Evolutionary conservation across 2,888 invertebrate genomes (phyloP).

Genomic region (Cylindroiulus punctatus): DNA sequence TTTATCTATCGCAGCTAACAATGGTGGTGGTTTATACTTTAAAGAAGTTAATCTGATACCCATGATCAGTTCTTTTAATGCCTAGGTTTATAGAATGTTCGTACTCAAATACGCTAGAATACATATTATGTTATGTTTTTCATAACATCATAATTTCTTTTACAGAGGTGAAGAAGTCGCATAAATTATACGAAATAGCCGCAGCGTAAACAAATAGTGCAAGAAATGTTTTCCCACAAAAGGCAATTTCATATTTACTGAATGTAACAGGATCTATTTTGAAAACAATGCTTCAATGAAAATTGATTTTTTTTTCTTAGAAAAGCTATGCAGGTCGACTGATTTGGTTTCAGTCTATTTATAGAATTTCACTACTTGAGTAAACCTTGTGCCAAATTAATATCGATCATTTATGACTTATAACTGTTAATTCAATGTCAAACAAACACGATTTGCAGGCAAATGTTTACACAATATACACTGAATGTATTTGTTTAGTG

Average conservation of each 20-base stretch:
- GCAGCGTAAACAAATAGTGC: neutral
- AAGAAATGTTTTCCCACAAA: neutral
- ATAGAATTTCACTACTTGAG: neutral
- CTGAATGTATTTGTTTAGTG: neutral
- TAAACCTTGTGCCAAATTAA: constrained; percentile 39
- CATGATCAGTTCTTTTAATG: too few relatives aligned
- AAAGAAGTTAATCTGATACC: too few relatives aligned
- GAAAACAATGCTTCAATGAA: constrained; percentile 19
- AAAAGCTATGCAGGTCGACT: neutral
- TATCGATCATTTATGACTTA: constrained; percentile 27
- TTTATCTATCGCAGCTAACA: too few relatives aligned
- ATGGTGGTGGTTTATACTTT: too few relatives aligned
- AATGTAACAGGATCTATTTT: constrained; percentile 2
- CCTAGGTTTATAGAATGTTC: too few relatives aligned
- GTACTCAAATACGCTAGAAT: too few relatives aligned
- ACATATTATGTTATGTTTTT: too few relatives aligned
- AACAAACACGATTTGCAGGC: neutral
- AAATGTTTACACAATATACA: neutral
- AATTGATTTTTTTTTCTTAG: neutral
- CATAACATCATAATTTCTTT: neutral
- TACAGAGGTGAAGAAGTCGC: neutral
- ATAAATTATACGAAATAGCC: neutral
- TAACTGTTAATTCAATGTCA: neutral
- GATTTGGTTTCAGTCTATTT: neutral
- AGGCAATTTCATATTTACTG: neutral